These are phyloP conservation scores for Zele albiditarsus DNA, from an alignment of 2,888 invertebrate genomes.

Conservation along the genomic window DNA sequence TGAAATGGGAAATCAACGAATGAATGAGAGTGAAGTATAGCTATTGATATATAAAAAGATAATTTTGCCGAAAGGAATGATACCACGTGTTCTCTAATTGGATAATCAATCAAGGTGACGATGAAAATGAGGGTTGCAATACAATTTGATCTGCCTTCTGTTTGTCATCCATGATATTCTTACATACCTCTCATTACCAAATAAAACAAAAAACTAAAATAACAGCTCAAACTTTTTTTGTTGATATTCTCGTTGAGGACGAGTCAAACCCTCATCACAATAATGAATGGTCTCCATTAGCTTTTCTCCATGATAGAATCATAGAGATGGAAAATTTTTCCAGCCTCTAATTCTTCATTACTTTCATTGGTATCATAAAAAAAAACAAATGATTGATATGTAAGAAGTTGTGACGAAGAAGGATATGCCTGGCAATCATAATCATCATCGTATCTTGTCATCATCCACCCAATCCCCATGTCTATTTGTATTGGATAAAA, in stretches of 20 bases:
- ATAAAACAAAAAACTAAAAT: background rate
- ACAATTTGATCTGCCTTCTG: conserved; percentile 1
- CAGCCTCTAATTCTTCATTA: background rate
- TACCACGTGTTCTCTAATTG: background rate
- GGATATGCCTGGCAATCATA: background rate
- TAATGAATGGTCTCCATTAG: background rate
- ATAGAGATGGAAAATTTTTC: background rate
- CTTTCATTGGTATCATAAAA: background rate
- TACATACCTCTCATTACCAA: background rate
- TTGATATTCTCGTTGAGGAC: background rate
- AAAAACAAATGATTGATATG: background rate
- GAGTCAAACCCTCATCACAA: background rate
- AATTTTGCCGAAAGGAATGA: conserved; percentile 2
- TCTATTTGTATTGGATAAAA: background rate
- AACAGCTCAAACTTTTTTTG: background rate
- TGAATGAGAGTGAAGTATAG: conserved; percentile 1
- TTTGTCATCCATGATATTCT: background rate
- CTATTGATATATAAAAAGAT: background rate
- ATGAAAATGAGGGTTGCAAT: conserved; percentile 1
- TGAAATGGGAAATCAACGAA: background rate
- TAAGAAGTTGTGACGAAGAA: background rate
- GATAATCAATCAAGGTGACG: conserved; percentile 9
- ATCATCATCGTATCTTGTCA: background rate
- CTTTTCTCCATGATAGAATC: background rate
- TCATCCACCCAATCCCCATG: background rate